Evolutionary conservation across 2,888 invertebrate species (phyloP).

Genomic region (Drymonia ruficornis): DNA sequence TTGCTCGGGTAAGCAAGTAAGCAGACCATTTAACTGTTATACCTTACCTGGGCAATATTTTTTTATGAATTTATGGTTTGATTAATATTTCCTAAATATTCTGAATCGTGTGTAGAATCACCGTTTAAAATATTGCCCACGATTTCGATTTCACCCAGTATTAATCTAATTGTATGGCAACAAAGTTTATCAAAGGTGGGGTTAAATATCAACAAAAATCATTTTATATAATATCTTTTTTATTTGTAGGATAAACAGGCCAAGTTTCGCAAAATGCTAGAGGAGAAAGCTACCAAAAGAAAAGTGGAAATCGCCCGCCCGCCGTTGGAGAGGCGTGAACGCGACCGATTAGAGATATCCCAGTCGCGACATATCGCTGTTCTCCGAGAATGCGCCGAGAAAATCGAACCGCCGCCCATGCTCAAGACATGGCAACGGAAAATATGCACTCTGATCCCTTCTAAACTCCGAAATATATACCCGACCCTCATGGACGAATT

Average conservation of each 20-base stretch:
- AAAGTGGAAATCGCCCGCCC: constrained; percentile 68
- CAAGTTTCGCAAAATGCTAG: constrained; percentile 68
- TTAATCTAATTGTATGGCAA: neutral
- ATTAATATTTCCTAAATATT: no score
- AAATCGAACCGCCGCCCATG: constrained; percentile 86
- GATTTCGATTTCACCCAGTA: no score
- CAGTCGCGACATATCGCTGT: constrained; percentile 82
- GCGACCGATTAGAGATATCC: constrained; percentile 75
- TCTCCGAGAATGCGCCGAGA: constrained; percentile 83
- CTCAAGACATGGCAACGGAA: constrained; percentile 85
- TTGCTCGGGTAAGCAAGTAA: no score
- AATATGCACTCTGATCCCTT: constrained; percentile 84
- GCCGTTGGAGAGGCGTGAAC: constrained; percentile 60
- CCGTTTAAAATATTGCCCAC: no score
- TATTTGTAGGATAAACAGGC: constrained; percentile 68
- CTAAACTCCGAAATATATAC: constrained; percentile 82
- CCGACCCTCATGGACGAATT: constrained; percentile 80
- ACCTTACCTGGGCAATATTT: no score
- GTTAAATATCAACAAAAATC: no score
- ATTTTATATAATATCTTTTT: neutral
- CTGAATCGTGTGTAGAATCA: no score
- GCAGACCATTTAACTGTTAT: no score
- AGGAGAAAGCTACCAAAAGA: constrained; percentile 66
- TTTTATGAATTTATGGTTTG: no score
- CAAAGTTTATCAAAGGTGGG: no score